Percentiles rank a stretch among this genome's conserved stretches.
phyloP scores from a whole-genome alignment of 2,888 invertebrate species.

The Sarcophaga variegata region DNA sequence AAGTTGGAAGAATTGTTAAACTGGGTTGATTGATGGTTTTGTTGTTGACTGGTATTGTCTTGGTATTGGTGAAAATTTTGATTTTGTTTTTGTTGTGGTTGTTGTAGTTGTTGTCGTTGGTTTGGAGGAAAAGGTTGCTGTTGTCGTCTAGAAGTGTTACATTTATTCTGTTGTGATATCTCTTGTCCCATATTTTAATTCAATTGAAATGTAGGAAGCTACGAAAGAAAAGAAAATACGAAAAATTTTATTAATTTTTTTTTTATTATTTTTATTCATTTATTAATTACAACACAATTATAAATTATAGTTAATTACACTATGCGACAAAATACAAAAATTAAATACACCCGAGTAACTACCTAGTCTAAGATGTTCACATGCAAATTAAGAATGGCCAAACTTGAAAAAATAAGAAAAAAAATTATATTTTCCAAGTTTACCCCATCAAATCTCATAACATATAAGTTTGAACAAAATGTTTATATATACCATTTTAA shows the following conservation, averaged over 20 bases:
- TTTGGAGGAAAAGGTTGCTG: constrained; percentile 71
- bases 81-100: constrained; percentile 4
- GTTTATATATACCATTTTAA: too few relatives aligned
- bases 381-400: too few relatives aligned
- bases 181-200: constrained; percentile 82
- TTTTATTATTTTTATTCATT: too few relatives aligned
- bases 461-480: too few relatives aligned
- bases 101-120: constrained; percentile 62
- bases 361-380: too few relatives aligned
- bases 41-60: constrained; percentile 51
- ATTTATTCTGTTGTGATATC: constrained; percentile 81
- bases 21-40: constrained; percentile 64
- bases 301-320: too few relatives aligned
- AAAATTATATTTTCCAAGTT: too few relatives aligned
- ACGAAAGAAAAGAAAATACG: constrained; percentile 62
- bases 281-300: too few relatives aligned
- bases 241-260: background rate
- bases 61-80: constrained; percentile 18
- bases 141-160: constrained; percentile 75
- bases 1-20: constrained; percentile 52
- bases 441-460: too few relatives aligned
- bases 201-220: constrained; percentile 74
- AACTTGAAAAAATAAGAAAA: too few relatives aligned
- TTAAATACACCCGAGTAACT: too few relatives aligned
- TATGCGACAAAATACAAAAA: too few relatives aligned